These are phyloP conservation scores for Musca domestica DNA, from an alignment of 1,140 invertebrate species.

Conservation along the genomic window DNA sequence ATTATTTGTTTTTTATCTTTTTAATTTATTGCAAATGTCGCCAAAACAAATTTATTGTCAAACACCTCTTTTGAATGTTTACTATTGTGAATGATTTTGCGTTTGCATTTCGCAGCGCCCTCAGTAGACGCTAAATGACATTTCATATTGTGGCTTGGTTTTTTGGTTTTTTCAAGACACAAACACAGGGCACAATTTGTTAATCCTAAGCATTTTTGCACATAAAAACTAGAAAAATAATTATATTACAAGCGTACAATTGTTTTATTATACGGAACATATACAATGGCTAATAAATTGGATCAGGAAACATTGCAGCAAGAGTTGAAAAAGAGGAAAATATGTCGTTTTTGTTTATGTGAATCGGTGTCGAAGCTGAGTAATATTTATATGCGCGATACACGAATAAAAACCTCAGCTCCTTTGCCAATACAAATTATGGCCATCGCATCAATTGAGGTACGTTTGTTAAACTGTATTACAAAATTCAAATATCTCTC, in stretches of 20 bases:
- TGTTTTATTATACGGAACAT: background rate
- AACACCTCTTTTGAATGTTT: too few species aligned
- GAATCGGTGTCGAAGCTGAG: conserved; percentile 58
- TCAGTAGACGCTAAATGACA: background rate
- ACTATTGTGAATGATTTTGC: conserved; percentile 3
- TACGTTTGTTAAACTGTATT: conserved; percentile 47
- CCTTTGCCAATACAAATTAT: conserved; percentile 71
- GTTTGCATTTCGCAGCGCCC: background rate
- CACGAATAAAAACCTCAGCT: conserved; percentile 59
- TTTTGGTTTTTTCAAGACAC: background rate
- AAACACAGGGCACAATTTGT: conserved; percentile 5
- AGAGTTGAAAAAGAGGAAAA: conserved; percentile 55
- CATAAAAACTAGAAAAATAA: conserved; percentile 1
- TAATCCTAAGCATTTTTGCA: background rate
- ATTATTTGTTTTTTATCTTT: too few species aligned
- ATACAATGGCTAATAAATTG: conserved; percentile 18
- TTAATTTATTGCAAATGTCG: too few species aligned
- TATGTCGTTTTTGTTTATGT: conserved; percentile 72
- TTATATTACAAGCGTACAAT: background rate
- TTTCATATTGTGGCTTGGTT: background rate
- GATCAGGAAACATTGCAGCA: conserved; percentile 17
- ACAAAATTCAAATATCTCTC: background rate
- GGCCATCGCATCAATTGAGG: conserved; percentile 73
- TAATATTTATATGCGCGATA: conserved; percentile 65
- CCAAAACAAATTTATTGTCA: too few species aligned